phyloP scores from a whole-genome alignment of 1,140 invertebrate species.

The Apis dorsata region DNA sequence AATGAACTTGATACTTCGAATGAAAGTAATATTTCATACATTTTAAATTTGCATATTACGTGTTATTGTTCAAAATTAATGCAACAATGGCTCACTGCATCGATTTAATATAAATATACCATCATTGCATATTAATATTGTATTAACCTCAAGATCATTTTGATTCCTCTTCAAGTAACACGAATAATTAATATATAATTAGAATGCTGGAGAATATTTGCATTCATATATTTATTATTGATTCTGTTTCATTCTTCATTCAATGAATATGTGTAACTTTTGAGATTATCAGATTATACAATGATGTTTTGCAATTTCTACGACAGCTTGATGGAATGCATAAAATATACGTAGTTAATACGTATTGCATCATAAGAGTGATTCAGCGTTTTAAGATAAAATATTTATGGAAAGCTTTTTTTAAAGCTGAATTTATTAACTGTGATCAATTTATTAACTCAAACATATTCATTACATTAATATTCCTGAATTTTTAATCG shows the following conservation, averaged over 20 bases:
- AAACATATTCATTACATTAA: no score
- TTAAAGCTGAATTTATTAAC: background rate
- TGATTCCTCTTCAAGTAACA: background rate
- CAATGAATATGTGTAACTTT: no score
- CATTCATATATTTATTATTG: constrained; percentile 8
- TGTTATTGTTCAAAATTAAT: background rate
- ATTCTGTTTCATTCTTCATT: background rate
- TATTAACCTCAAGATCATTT: background rate
- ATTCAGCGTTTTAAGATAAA: background rate
- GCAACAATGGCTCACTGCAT: background rate
- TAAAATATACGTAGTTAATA: background rate
- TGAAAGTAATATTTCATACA: background rate
- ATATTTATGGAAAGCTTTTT: background rate
- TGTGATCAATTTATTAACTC: no score
- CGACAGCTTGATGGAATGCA: background rate
- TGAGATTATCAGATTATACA: background rate
- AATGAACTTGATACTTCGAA: background rate
- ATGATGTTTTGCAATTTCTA: background rate
- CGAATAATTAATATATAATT: constrained; percentile 22
- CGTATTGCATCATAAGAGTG: background rate
- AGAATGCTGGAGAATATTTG: background rate
- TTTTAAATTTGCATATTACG: background rate
- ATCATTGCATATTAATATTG: constrained; percentile 8
- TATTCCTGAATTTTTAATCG: no score
- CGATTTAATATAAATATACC: constrained; percentile 9